phyloP scores from a whole-genome alignment of 2,888 invertebrate species.

The Polia nebulosa region DNA sequence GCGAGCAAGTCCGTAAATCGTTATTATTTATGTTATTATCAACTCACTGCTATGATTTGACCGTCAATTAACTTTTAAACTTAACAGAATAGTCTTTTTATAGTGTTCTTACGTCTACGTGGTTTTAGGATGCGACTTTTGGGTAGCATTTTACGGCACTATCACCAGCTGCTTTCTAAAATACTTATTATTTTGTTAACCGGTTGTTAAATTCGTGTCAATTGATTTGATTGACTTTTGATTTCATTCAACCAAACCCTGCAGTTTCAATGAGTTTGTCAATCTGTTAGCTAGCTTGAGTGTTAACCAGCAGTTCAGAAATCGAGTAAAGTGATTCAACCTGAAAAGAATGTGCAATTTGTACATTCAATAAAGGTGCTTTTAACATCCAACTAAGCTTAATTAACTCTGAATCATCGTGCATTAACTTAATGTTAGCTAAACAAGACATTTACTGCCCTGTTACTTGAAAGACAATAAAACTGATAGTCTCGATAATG shows the following conservation, averaged over 20 bases:
- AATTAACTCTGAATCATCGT: conserved; percentile 39
- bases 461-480: conserved; percentile 42
- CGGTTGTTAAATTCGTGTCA: not conserved
- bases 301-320: not conserved
- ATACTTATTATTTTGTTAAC: not conserved
- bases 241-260: not conserved
- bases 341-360: conserved; percentile 23
- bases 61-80: not conserved
- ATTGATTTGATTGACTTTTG: not conserved
- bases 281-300: not conserved
- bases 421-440: conserved; percentile 33
- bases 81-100: not conserved
- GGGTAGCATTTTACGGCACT: not conserved
- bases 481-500: conserved; percentile 35
- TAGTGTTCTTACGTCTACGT: not conserved
- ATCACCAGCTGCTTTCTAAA: not conserved
- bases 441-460: conserved; percentile 50
- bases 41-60: conserved; percentile 12
- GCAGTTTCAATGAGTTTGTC: not conserved
- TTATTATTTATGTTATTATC: conserved; percentile 46
- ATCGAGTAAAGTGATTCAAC: not conserved
- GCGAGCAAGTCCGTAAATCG: conserved; percentile 64
- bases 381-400: conserved; percentile 3
- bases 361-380: conserved; percentile 9
- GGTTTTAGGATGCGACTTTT: not conserved